These are phyloP conservation scores for Bryconaethiops microstoma DNA, from an alignment of 2,797 vertebrate genomes.

Conservation along the genomic window DNA sequence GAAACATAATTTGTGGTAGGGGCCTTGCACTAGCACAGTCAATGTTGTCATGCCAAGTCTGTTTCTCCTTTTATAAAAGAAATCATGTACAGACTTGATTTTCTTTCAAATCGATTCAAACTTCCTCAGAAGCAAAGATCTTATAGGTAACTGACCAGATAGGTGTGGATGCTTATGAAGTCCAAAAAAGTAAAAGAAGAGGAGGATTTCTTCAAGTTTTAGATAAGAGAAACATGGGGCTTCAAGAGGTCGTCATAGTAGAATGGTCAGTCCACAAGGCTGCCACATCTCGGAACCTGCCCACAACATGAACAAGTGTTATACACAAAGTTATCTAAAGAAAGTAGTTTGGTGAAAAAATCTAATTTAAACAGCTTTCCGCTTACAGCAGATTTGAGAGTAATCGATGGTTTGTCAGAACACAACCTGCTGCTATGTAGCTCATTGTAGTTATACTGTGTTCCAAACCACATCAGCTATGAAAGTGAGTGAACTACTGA, in stretches of 20 bases:
- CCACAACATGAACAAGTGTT: too few species aligned
- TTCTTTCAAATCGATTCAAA: slow-evolving; percentile 13
- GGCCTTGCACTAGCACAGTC: neutral
- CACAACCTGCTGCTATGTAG: too few species aligned
- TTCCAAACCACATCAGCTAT: too few species aligned
- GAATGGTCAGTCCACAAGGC: slow-evolving; percentile 81
- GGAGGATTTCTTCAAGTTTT: neutral
- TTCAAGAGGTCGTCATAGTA: slow-evolving; percentile 81
- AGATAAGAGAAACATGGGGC: slow-evolving; percentile 55
- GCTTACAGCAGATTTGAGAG: too few species aligned
- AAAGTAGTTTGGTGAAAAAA: too few species aligned
- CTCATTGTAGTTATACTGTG: too few species aligned
- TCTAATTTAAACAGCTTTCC: too few species aligned
- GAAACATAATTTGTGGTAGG: neutral
- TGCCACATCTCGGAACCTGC: slow-evolving; percentile 78
- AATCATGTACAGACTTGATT: slow-evolving; percentile 11
- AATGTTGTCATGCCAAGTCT: slow-evolving; percentile 1
- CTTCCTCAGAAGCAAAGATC: slow-evolving; percentile 25
- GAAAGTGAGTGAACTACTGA: too few species aligned
- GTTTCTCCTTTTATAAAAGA: neutral
- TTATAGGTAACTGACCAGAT: slow-evolving; percentile 9
- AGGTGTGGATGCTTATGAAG: slow-evolving; percentile 7
- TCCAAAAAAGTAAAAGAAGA: slow-evolving; percentile 8
- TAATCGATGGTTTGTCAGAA: too few species aligned
- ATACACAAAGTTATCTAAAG: too few species aligned